Evolutionary conservation across 2,113 vertebrate genomes (phyloP).

Genomic region (Accipiter cooperii): DNA sequence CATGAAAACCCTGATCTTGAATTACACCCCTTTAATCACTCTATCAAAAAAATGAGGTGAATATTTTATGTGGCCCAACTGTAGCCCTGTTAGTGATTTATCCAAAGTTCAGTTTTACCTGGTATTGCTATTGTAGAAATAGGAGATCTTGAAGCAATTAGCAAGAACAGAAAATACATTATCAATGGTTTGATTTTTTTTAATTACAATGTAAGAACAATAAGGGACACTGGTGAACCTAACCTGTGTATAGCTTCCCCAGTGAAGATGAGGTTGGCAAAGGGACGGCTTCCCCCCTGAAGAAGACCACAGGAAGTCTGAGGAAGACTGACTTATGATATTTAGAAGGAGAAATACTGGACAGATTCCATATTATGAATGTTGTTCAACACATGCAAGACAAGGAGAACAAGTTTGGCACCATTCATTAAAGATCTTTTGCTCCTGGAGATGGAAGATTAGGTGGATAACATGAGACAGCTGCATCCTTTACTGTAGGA

Average conservation of each 20-base stretch:
- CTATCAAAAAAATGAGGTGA: neutral
- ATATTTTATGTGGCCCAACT: neutral
- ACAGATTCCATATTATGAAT: neutral
- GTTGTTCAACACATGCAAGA: neutral
- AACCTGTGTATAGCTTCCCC: neutral
- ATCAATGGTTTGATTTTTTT: neutral
- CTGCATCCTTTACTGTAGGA: constrained; percentile 31
- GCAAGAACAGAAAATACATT: neutral
- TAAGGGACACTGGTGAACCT: neutral
- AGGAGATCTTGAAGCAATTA: neutral
- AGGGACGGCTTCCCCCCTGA: neutral
- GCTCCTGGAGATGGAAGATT: constrained; percentile 21
- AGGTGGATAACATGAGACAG: constrained; percentile 22
- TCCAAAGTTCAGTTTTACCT: neutral
- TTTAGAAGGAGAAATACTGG: neutral
- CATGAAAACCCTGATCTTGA: neutral
- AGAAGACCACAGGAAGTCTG: neutral
- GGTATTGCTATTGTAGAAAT: neutral
- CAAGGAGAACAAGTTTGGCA: constrained; percentile 11
- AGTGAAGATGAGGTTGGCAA: neutral
- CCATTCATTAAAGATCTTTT: neutral
- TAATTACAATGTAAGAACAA: neutral
- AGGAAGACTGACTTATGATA: neutral
- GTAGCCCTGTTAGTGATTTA: neutral
- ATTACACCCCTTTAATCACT: neutral